These are phyloP conservation scores for Brachycybe producta DNA, from an alignment of 2,888 invertebrate species.

Conservation along the genomic window DNA sequence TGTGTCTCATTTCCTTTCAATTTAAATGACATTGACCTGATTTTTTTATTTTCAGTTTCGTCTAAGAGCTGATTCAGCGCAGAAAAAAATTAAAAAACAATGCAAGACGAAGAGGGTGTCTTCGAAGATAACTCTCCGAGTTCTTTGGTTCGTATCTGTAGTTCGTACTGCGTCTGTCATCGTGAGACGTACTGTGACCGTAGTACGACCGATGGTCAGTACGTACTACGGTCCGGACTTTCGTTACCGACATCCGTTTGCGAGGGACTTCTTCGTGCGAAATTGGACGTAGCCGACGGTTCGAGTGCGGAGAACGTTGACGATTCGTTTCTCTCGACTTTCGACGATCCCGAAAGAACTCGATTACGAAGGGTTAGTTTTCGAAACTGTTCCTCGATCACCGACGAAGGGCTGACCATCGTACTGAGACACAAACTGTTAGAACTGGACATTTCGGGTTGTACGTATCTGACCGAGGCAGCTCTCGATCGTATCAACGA, in stretches of 20 bases:
- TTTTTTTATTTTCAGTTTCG: too few species aligned
- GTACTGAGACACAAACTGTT: slow-evolving; percentile 58
- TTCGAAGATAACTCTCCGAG: slow-evolving; percentile 39
- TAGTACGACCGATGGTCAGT: slow-evolving; percentile 37
- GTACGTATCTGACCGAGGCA: slow-evolving; percentile 49
- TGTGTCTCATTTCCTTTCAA: too few species aligned
- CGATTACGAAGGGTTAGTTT: slow-evolving; percentile 55
- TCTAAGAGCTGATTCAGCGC: too few species aligned
- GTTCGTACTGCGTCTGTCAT: slow-evolving; percentile 45
- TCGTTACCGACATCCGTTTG: slow-evolving; percentile 57
- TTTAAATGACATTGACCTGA: too few species aligned
- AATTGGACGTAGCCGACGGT: slow-evolving; percentile 33
- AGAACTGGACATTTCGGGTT: slow-evolving; percentile 61
- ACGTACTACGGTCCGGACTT: slow-evolving; percentile 46
- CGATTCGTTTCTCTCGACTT: slow-evolving; percentile 56
- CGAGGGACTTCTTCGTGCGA: slow-evolving; percentile 48
- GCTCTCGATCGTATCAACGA: slow-evolving; percentile 54
- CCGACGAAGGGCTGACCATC: slow-evolving; percentile 53
- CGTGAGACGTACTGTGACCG: slow-evolving; percentile 45
- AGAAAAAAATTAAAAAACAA: too few species aligned
- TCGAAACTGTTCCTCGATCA: slow-evolving; percentile 51
- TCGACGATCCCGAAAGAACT: slow-evolving; percentile 52
- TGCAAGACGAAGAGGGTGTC: too few species aligned
- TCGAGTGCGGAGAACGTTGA: slow-evolving; percentile 35
- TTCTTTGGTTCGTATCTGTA: slow-evolving; percentile 41